Conservation (phyloP, 2,797 vertebrate species). For the Anomalospiza imberbis region DNA sequence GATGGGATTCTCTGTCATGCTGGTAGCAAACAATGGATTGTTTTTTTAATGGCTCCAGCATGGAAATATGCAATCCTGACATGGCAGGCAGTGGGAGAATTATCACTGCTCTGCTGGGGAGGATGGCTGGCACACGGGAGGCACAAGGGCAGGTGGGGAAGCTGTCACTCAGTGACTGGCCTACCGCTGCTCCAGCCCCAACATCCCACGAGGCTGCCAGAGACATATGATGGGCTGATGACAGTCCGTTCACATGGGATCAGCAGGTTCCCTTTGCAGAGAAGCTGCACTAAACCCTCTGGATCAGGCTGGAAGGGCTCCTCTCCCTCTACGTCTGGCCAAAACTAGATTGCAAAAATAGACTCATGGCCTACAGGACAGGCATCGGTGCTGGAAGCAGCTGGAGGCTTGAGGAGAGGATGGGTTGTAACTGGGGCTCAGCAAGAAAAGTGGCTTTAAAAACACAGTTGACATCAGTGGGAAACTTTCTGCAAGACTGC, state of each 20-base stretch:
- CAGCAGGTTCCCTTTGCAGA: not conserved
- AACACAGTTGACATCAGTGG: not conserved
- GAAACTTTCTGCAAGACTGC: not conserved
- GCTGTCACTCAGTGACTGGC: not conserved
- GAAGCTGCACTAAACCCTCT: not conserved
- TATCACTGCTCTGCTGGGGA: not conserved
- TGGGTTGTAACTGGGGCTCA: not conserved
- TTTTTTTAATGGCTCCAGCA: not conserved
- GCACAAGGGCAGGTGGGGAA: not conserved
- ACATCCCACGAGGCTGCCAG: rapidly evolving
- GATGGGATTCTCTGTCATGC: not conserved
- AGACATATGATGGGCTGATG: rapidly evolving
- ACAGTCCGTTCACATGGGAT: rapidly evolving
- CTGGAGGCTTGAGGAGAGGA: not conserved
- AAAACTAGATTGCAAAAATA: not conserved
- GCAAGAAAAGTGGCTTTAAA: not conserved
- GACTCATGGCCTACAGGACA: not conserved
- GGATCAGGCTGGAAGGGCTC: not conserved
- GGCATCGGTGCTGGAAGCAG: not conserved
- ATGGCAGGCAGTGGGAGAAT: rapidly evolving
- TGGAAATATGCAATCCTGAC: not conserved
- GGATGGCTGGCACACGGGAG: rapidly evolving
- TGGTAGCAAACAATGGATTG: not conserved
- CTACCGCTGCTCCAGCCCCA: not conserved
- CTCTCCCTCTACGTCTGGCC: not conserved